These are phyloP conservation scores for Pristionchus arcanus DNA, from an alignment of 2,888 invertebrate genomes.

Conservation along the genomic window DNA sequence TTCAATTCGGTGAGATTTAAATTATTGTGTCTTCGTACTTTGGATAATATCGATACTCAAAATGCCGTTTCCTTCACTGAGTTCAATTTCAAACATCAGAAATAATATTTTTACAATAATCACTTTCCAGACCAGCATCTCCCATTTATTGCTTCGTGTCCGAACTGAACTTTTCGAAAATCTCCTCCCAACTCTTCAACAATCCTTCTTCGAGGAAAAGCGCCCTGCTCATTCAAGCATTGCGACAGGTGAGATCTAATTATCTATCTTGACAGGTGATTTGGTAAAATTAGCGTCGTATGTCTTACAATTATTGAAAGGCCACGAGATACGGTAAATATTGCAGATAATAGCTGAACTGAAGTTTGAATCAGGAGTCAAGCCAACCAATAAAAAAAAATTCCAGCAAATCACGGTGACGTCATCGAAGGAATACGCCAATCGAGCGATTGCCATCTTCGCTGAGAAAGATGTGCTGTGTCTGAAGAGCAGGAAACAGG, in stretches of 20 bases:
- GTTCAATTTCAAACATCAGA: too few species aligned
- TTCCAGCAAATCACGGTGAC: slow-evolving; percentile 54
- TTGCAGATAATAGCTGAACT: neutral
- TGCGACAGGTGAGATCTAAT: slow-evolving; percentile 28
- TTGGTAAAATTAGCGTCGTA: neutral
- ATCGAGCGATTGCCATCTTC: slow-evolving; percentile 54
- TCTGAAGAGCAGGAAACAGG: slow-evolving; percentile 68
- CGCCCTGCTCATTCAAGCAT: slow-evolving; percentile 51
- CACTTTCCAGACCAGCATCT: slow-evolving; percentile 6
- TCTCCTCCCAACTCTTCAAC: slow-evolving; percentile 43
- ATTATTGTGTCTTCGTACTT: neutral
- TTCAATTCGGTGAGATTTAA: neutral
- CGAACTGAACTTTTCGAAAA: slow-evolving; percentile 54
- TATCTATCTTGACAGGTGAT: neutral
- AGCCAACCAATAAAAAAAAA: neutral
- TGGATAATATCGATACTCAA: neutral
- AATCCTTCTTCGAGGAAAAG: slow-evolving; percentile 53
- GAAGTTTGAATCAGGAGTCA: neutral
- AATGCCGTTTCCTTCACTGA: neutral
- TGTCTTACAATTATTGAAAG: too few species aligned
- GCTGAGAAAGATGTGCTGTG: slow-evolving; percentile 66
- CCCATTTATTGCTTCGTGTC: slow-evolving; percentile 54
- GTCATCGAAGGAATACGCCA: slow-evolving; percentile 52
- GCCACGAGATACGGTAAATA: too few species aligned
- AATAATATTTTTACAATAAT: neutral